phyloP scores from a whole-genome alignment of 2,888 invertebrate species.

The Diarsia rubi region DNA sequence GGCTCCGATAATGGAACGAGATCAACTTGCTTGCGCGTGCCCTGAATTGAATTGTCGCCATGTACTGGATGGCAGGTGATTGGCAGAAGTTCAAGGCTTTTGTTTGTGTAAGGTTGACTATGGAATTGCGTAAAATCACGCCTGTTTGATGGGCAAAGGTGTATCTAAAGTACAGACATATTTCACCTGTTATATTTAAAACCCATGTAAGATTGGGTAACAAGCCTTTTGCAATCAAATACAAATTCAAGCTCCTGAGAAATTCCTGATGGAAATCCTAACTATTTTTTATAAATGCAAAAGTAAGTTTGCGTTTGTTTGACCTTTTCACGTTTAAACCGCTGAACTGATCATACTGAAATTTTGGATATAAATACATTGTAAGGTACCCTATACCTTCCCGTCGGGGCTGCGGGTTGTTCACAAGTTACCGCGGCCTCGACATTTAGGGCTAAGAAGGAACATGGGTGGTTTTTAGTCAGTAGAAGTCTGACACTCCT shows the following conservation, averaged over 20 bases:
- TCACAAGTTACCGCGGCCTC: too few relatives aligned
- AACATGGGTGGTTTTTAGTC: too few relatives aligned
- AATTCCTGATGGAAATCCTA: too few relatives aligned
- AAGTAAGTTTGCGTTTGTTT: too few relatives aligned
- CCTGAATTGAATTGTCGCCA: constrained; percentile 61
- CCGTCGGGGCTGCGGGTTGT: too few relatives aligned
- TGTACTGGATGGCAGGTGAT: neutral
- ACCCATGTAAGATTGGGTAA: neutral
- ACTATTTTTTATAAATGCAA: too few relatives aligned
- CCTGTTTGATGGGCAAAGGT: neutral
- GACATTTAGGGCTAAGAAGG: too few relatives aligned
- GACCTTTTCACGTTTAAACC: too few relatives aligned
- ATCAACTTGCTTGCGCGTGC: constrained; percentile 67
- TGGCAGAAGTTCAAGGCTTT: constrained; percentile 36
- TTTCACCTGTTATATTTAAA: neutral
- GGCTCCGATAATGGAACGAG: constrained; percentile 65
- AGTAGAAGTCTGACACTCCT: too few relatives aligned
- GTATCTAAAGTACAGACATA: neutral
- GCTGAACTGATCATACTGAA: too few relatives aligned
- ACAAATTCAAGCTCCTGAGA: neutral
- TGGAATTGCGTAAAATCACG: neutral
- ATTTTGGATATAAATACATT: too few relatives aligned
- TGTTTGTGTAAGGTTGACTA: neutral
- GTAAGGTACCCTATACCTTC: too few relatives aligned
- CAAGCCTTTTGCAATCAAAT: neutral